Conservation (phyloP, 2,888 invertebrate species). For the Pedicia rivosa region DNA sequence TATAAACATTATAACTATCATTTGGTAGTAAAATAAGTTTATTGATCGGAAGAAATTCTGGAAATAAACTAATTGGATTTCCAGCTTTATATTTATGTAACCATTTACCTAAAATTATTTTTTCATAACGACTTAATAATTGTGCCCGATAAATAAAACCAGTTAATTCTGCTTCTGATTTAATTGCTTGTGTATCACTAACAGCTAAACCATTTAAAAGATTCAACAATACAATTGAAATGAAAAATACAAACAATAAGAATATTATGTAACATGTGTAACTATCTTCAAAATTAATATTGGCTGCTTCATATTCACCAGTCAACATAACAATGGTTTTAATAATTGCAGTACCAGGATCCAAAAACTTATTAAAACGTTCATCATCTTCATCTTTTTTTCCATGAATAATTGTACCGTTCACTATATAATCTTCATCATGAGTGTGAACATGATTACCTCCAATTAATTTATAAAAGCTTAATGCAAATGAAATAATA, state of each 20-base stretch:
- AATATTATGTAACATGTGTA: conserved; percentile 59
- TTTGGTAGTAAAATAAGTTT: conserved; percentile 3
- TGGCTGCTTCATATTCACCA: conserved; percentile 68
- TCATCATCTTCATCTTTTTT: conserved; percentile 34
- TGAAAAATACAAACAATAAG: conserved; percentile 63
- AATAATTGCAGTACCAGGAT: conserved; percentile 55
- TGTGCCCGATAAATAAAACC: conserved; percentile 55
- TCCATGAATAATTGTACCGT: conserved; percentile 19
- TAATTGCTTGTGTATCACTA: conserved; percentile 65
- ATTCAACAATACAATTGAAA: conserved; percentile 69
- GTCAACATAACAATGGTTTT: conserved; percentile 78
- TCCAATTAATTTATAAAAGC: conserved; percentile 63
- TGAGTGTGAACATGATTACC: conserved; percentile 25
- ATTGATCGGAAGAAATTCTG: neutral
- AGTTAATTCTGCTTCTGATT: conserved; percentile 63
- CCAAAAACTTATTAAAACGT: conserved; percentile 49
- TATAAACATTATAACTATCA: neutral
- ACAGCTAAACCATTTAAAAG: conserved; percentile 72
- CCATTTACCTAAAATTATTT: conserved; percentile 45
- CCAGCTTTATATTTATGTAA: no score
- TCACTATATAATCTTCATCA: conserved; percentile 29
- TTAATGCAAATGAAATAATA: conserved; percentile 64
- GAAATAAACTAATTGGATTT: neutral
- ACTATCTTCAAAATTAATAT: conserved; percentile 51
- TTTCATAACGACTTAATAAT: conserved; percentile 57